Base-by-base conservation (phyloP, 2,113 vertebrate genomes). In the Pachyramphus minor region DNA sequence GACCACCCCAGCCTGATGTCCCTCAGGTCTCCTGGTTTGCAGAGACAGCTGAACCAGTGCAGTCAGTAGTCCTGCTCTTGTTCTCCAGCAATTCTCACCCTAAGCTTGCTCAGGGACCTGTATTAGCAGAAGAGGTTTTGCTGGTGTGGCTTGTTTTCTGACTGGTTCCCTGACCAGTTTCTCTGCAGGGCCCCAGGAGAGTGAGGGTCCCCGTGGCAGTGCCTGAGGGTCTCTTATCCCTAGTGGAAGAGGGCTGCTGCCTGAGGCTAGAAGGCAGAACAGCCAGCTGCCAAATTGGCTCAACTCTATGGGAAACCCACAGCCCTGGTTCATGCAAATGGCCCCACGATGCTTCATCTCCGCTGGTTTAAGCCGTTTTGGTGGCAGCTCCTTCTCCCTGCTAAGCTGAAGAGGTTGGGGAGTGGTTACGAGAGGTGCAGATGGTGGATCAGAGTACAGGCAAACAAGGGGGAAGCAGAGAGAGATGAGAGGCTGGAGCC, bases 161-260 rank as follows among this genome's bases (percentile, higher is more conserved):
- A 3, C 37, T 47, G 49, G 42, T 33, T 79, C 42, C 37, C 59
- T 42, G 84, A 42, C 30, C 62, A 72, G 52, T 35, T 37, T 44
- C 24, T 68, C 53, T 44, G 45, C 12, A 1, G 33, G 19, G 59
- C 41, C 44, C 14, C n/a, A 4, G 45, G 41, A 60, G 28, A 53
- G 37, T 4, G 19, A 33, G 68, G 19, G 21, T 77, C 9, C 63
- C 25, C 1, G 0, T 52, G 81, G 55, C 45, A 24, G n/a, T 2
- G 8, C 49, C 37, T 3, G 1, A 16, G 31, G 16, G 6, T 52
- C 11, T 0, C 9, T 67, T 72, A 7, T 21, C 50, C 27, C 39
- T 39, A 45, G 1, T 56, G 41, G 63, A 89, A 74, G 22, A 30
- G 30, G 14, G 28, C 59, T 89, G 77, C 59, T 84, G 49, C 44